Percentiles rank a stretch among this genome's conserved stretches.
Conservation (phyloP, 2,888 invertebrate species). For the Pheosia tremula region DNA sequence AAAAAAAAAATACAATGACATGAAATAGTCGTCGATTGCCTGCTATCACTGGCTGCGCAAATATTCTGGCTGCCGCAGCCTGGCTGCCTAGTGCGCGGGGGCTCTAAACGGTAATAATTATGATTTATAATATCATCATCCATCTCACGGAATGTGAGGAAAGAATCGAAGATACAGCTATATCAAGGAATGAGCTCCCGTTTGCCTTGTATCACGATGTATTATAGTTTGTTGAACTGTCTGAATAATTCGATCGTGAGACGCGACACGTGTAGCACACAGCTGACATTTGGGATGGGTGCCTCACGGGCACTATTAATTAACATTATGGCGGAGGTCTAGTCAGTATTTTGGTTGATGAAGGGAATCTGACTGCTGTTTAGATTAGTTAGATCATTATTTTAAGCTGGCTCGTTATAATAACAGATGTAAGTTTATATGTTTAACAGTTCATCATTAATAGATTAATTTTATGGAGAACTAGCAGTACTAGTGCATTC, state of each 20-base stretch:
- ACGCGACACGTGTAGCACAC: constrained; percentile 28
- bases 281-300: constrained; percentile 34
- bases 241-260: constrained; percentile 16
- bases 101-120: background rate
- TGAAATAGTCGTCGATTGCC: too few relatives aligned
- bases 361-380: constrained; percentile 18
- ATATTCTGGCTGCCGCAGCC: too few relatives aligned
- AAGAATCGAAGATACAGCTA: constrained; percentile 10
- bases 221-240: constrained; percentile 31
- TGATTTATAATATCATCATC: constrained; percentile 15
- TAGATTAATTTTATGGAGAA: too few relatives aligned
- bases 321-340: constrained; percentile 26
- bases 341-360: constrained; percentile 22
- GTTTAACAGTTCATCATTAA: too few relatives aligned
- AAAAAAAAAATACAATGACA: too few relatives aligned
- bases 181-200: constrained; percentile 18
- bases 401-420: background rate
- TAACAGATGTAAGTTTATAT: background rate
- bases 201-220: constrained; percentile 12
- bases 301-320: constrained; percentile 32
- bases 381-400: background rate
- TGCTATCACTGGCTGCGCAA: too few relatives aligned
- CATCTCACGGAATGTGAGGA: constrained; percentile 11
- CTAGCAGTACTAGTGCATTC: too few relatives aligned
- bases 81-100: too few relatives aligned